A percentile compares a stretch with the other conserved stretches of the same genome.
phyloP scores from a whole-genome alignment of 2,888 invertebrate genomes.

The Gibbula magus region DNA sequence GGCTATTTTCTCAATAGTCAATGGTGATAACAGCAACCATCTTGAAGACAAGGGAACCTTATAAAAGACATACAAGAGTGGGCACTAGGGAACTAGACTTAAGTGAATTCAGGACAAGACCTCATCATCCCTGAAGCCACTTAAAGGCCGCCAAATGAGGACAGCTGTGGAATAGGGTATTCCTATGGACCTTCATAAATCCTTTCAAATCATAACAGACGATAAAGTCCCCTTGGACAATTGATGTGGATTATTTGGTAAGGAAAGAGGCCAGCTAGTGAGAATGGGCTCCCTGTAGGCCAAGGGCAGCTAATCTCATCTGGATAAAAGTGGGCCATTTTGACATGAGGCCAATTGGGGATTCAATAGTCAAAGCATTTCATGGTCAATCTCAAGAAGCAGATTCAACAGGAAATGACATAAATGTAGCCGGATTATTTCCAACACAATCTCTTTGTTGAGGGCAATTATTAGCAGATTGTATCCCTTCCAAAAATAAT shows the following conservation, averaged over 20 bases:
- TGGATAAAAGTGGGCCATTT: background rate
- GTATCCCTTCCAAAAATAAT: too few relatives aligned
- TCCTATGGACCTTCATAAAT: background rate
- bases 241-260: background rate
- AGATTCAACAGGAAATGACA: too few relatives aligned
- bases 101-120: background rate
- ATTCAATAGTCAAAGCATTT: too few relatives aligned
- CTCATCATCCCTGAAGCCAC: background rate
- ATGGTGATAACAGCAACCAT: too few relatives aligned
- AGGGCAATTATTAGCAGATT: too few relatives aligned
- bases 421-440: too few relatives aligned
- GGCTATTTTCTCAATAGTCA: too few relatives aligned
- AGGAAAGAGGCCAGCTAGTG: background rate
- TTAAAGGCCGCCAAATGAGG: background rate
- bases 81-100: background rate
- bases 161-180: background rate
- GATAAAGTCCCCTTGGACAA: background rate
- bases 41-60: too few relatives aligned
- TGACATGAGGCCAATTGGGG: background rate
- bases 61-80: too few relatives aligned
- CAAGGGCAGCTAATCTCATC: background rate
- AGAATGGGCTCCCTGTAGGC: background rate
- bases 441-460: too few relatives aligned
- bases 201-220: slow-evolving; percentile 4
- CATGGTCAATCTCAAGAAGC: too few relatives aligned